Base-by-base conservation (phyloP, 2,888 invertebrate species). In the Lobophora halterata region DNA sequence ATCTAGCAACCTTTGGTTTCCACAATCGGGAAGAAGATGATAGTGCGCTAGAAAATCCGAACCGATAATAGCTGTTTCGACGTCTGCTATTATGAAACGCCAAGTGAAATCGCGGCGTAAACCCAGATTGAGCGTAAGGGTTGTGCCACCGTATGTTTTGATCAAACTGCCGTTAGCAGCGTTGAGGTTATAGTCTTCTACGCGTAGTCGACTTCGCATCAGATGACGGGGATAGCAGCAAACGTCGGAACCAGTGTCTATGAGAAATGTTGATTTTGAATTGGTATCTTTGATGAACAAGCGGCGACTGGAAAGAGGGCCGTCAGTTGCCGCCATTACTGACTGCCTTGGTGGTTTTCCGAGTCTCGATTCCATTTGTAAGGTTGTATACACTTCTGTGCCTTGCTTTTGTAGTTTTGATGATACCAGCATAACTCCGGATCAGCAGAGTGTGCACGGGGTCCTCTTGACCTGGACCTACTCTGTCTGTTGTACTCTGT, bases 211-310 rank as follows among this genome's bases (percentile, higher is more conserved):
- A n/a, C 5, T 5, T 1, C 19, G 17, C 2, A 48, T 3, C 23
- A 36, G 28, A 13, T 23, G 19, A 7, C 44, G 35, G 6, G 50
- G 37, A 10, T 47, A 19, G 5, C 50, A 36, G 24, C 53, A 49
- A 19, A 51, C 14, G 35, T 48, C 46, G 23, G 23, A 23, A 5
- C 23, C 11, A 11, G 23, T 23, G 11, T 23, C 23, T 23, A 23
- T 23, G 2, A 61, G 38, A 35, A 42, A 61, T 21, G 42, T 48
- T 11, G 40, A 32, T 24, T 59, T 57, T 1, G 54, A 28, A 3
- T 8, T 40, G 3, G 32, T 34, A 13, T 64, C 61, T 0, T 48
- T 52, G 5, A 64, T 32, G 27, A 59, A 59, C 17, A 58, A n/a
- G n/a, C n/a, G 31, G 40, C 58, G 56, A 49, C 58, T 30, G 6